Evolutionary conservation across 2,113 vertebrate genomes (phyloP).

Genomic region (Sander vitreus): DNA sequence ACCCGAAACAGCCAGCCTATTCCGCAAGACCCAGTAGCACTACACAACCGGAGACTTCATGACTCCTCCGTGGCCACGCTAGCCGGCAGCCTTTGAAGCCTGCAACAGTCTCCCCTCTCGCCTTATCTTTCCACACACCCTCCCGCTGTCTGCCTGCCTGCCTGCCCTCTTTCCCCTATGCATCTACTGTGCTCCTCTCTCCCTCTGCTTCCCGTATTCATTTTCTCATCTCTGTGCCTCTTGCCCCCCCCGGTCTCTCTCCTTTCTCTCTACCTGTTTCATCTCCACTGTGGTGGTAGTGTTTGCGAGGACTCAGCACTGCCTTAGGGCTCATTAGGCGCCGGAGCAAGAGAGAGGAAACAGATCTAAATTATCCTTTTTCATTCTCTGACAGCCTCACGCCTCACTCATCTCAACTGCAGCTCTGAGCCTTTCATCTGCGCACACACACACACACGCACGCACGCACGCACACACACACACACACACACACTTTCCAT

Average conservation of each 20-base stretch:
- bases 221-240: slow-evolving; percentile 59
- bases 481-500: slow-evolving; percentile 5
- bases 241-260: background rate
- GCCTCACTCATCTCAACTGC: slow-evolving; percentile 70
- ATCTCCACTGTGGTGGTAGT: slow-evolving; percentile 70
- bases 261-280: slow-evolving; percentile 73
- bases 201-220: slow-evolving; percentile 32
- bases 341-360: slow-evolving; percentile 75
- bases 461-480: slow-evolving; percentile 1
- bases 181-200: slow-evolving; percentile 62
- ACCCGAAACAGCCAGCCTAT: slow-evolving; percentile 65
- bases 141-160: slow-evolving; percentile 33
- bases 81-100: slow-evolving; percentile 79
- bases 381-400: slow-evolving; percentile 74
- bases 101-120: slow-evolving; percentile 56
- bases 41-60: slow-evolving; percentile 66
- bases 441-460: background rate
- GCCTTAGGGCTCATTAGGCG: slow-evolving; percentile 81
- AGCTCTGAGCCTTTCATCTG: slow-evolving; percentile 74
- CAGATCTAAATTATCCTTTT: slow-evolving; percentile 79
- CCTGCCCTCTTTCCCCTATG: slow-evolving; percentile 57
- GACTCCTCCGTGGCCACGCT: slow-evolving; percentile 70
- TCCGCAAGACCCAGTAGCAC: slow-evolving; percentile 60
- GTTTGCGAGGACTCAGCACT: slow-evolving; percentile 67
- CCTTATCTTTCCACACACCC: slow-evolving; percentile 75